Evolutionary conservation across 2,797 vertebrate genomes (phyloP), one percentile per base, ranked within the genome.

Genomic region (Microctenopoma steveboyesi): DNA sequence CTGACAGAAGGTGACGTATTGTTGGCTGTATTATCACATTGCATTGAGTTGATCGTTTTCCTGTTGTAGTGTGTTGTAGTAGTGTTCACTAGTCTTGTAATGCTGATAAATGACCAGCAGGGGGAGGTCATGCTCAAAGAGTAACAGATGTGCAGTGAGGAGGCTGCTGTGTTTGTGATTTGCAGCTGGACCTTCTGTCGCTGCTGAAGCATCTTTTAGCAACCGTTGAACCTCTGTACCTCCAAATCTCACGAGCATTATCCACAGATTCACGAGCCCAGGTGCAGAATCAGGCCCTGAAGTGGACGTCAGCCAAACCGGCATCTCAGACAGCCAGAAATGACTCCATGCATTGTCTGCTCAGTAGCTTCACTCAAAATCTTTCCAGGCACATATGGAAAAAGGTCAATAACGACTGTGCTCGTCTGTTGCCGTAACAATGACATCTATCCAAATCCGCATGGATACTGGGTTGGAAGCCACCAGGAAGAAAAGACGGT

Each of bases 361-460:
- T 60, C 50, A 64, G 65, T 13, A 75, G 73, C 43, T 43, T 66
- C 18, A 5, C 27, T 65, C 4, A 4, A n/a, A 2, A 25, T 25
- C 45, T 63, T 46, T 18, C 64, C 18, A 65, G 65, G 74, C 72
- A 52, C 33, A 39, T 2, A 12, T 10, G 47, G 1, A 30, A 16
- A 18, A 40, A 62, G 47, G 69, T 96, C 93, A 96, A 56, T 96
- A 96, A 39, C 94, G 94, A 68, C 92, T 88, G 88, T 97, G 95
- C 64, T 97, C 96, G 2, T 97, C 96, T 0, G 96, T 96, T 0
- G 96, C 96, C 0, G 96, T 97, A 72, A 97, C 96, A 0, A 98
- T 95, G 53, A 97, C 96, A 1, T 97, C 96, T 94, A 98, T 98
- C 96, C 96, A 98, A 33, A 98, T 98, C 5, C 96, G 92, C 96